A percentile compares a stretch with the other conserved stretches of the same genome.
These are phyloP conservation scores for Cranoglanis bouderius DNA, from an alignment of 2,113 vertebrate species.

Conservation along the genomic window DNA sequence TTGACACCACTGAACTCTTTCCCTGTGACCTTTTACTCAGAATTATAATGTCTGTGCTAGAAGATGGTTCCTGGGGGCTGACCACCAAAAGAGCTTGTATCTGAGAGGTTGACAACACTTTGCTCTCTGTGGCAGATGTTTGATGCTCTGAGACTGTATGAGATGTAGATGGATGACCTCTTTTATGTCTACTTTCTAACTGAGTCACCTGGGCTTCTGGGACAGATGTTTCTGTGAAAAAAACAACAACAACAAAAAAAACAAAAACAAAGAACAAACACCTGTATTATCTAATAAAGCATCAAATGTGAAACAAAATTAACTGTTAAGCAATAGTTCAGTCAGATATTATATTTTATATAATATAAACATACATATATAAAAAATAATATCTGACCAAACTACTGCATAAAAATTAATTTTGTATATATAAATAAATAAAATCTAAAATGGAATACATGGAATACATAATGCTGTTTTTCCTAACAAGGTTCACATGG, in stretches of 20 bases:
- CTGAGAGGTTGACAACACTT: not conserved
- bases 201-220: not conserved
- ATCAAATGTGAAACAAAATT: not conserved
- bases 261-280: not conserved
- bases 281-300: not conserved
- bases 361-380: too few relatives aligned
- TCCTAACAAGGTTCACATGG: too few relatives aligned
- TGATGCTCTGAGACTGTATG: not conserved
- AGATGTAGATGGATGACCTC: not conserved
- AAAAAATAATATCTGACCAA: too few relatives aligned
- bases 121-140: not conserved
- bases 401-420: too few relatives aligned
- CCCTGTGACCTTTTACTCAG: not conserved
- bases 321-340: not conserved
- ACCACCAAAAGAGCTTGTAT: not conserved
- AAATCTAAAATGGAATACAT: too few relatives aligned
- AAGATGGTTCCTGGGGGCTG: slow-evolving; percentile 4
- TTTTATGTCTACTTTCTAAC: not conserved
- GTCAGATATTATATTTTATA: too few relatives aligned
- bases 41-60: slow-evolving; percentile 4
- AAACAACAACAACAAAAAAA: not conserved
- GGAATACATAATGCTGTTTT: too few relatives aligned
- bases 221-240: slow-evolving; percentile 11
- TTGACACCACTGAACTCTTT: not conserved
- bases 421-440: too few relatives aligned